Evolutionary conservation across 92 coral and sea anemone species (phyloP).

Genomic region (Epizoanthus scotinus): DNA sequence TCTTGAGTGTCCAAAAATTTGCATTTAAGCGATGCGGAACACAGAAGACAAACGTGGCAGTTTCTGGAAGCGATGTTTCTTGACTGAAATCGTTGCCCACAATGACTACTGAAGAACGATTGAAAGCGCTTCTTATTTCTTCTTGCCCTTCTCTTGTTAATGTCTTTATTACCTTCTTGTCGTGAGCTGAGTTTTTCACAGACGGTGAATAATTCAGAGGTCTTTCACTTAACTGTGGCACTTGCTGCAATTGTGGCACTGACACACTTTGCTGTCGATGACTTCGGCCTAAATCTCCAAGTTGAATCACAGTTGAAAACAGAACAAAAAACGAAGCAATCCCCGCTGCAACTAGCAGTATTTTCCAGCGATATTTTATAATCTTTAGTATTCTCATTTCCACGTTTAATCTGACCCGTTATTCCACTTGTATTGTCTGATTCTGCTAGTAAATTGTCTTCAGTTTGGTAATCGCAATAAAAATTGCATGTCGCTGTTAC

Average conservation of each 20-base stretch:
- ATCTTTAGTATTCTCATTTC: neutral
- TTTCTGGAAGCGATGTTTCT: neutral
- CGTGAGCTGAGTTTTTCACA: neutral
- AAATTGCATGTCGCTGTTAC: too few species aligned
- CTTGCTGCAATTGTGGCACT: neutral
- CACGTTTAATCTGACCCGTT: neutral
- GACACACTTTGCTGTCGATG: neutral
- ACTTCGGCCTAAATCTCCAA: neutral
- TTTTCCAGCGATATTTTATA: conserved; percentile 8
- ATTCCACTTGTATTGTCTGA: neutral
- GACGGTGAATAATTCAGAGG: neutral
- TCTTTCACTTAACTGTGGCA: neutral
- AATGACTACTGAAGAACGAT: conserved; percentile 16
- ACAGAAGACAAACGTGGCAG: conserved; percentile 8
- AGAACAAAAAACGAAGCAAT: neutral
- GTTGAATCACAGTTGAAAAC: conserved; percentile 16
- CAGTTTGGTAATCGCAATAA: neutral
- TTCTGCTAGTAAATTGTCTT: neutral
- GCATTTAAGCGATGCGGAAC: conserved; percentile 12
- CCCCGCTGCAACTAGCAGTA: neutral
- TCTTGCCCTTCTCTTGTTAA: neutral
- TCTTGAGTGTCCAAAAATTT: too few species aligned
- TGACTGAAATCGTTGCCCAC: conserved; percentile 30
- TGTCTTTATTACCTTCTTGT: conserved; percentile 2
- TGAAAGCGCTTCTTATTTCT: neutral